Evolutionary conservation across 2,888 invertebrate genomes (phyloP).

Genomic region (Rhimphoctona megacephalus): DNA sequence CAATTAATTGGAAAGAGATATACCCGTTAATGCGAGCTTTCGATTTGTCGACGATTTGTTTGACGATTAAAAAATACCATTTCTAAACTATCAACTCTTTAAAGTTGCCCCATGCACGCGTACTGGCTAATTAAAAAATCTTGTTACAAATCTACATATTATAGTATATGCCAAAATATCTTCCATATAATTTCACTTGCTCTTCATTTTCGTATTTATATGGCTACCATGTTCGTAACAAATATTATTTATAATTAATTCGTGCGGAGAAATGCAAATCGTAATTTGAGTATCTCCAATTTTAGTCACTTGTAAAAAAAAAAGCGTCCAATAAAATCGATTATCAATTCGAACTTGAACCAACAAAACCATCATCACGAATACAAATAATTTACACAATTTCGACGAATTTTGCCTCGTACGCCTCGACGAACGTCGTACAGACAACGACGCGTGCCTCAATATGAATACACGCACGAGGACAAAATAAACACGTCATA

Average conservation of each 20-base stretch:
- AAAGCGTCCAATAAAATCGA: constrained; percentile 68
- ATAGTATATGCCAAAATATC: constrained; percentile 46
- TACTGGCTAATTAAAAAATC: not conserved
- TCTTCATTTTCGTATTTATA: constrained; percentile 69
- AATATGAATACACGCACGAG: not conserved
- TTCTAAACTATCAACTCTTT: not conserved
- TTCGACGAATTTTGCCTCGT: constrained; percentile 8
- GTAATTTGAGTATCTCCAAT: constrained; percentile 54
- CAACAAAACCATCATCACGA: not conserved
- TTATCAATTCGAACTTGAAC: constrained; percentile 28
- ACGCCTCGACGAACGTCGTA: not conserved
- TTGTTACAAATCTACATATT: not conserved
- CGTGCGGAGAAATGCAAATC: constrained; percentile 43
- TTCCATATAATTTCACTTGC: constrained; percentile 66
- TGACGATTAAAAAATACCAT: not conserved
- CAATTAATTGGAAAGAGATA: constrained; percentile 3
- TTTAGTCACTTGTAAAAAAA: constrained; percentile 68
- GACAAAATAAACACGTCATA: not conserved
- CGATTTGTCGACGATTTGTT: not conserved
- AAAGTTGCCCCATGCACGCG: not conserved
- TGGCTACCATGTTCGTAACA: constrained; percentile 71
- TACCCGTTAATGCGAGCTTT: constrained; percentile 3
- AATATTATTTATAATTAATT: constrained; percentile 70
- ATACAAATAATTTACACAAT: not conserved
- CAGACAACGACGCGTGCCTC: not conserved